These are phyloP conservation scores for Cladopsammia gracilis DNA, from an alignment of 64 coral and sea anemone species.

Conservation along the genomic window DNA sequence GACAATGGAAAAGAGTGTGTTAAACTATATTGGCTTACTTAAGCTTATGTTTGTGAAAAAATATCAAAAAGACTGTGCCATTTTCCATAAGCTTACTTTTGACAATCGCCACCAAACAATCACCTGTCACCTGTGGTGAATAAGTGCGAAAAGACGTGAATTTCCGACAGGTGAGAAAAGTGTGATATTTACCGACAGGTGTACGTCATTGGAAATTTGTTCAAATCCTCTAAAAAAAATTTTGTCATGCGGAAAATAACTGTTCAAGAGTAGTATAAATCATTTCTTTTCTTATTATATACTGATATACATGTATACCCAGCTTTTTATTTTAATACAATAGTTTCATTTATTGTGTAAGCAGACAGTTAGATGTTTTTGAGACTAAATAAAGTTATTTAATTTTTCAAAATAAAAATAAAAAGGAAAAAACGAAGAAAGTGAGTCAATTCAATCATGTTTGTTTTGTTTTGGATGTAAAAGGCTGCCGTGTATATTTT, in stretches of 20 bases:
- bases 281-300: not conserved
- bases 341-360: not conserved
- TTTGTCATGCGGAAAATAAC: not conserved
- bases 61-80: not conserved
- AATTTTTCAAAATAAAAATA: not conserved
- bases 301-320: not conserved
- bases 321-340: not conserved
- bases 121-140: not conserved
- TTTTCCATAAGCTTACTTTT: not conserved
- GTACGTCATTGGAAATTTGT: not conserved
- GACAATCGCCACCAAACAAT: not conserved
- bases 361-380: not conserved
- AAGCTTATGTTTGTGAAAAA: no score
- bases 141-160: not conserved
- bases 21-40: no score
- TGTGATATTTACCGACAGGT: conserved; percentile 24
- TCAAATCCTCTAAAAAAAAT: not conserved
- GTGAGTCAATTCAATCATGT: no score
- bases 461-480: no score
- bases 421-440: no score
- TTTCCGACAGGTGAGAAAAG: conserved; percentile 2
- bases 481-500: no score
- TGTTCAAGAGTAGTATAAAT: not conserved
- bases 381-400: conserved; percentile 21
- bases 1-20: not conserved